Conservation (phyloP, 2,888 invertebrate species). For the Coenonympha glycerion region DNA sequence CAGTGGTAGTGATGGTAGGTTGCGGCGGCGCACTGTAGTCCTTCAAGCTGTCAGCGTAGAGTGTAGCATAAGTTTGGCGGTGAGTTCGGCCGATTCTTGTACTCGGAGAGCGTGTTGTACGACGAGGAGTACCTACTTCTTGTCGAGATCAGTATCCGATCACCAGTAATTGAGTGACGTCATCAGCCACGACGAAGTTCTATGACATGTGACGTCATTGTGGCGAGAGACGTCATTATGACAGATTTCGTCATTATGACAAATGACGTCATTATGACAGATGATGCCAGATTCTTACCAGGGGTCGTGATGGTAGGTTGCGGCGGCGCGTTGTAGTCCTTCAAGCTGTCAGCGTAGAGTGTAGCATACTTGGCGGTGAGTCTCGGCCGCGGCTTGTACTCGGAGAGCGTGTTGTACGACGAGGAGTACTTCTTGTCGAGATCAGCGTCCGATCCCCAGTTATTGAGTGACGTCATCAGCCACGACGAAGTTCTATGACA, state of each 20-base stretch:
- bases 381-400: conserved; percentile 55
- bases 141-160: conserved; percentile 62
- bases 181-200: no score
- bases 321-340: conserved; percentile 49
- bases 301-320: conserved; percentile 24
- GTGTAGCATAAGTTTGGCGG: conserved; percentile 60
- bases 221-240: no score
- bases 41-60: conserved; percentile 64
- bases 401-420: conserved; percentile 45
- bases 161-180: no score
- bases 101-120: conserved; percentile 48
- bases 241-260: no score
- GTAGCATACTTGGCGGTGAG: conserved; percentile 65
- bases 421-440: conserved; percentile 59
- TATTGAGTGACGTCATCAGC: no score
- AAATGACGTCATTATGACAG: no score
- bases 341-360: conserved; percentile 63
- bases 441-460: conserved; percentile 63
- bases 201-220: no score
- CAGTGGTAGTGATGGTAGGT: conserved; percentile 27
- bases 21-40: conserved; percentile 47
- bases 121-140: conserved; percentile 55
- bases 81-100: conserved; percentile 57
- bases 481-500: no score
- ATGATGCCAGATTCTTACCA: conserved; percentile 25